These are phyloP conservation scores for Aricia artaxerxes DNA, from an alignment of 2,888 invertebrate genomes.

Conservation along the genomic window DNA sequence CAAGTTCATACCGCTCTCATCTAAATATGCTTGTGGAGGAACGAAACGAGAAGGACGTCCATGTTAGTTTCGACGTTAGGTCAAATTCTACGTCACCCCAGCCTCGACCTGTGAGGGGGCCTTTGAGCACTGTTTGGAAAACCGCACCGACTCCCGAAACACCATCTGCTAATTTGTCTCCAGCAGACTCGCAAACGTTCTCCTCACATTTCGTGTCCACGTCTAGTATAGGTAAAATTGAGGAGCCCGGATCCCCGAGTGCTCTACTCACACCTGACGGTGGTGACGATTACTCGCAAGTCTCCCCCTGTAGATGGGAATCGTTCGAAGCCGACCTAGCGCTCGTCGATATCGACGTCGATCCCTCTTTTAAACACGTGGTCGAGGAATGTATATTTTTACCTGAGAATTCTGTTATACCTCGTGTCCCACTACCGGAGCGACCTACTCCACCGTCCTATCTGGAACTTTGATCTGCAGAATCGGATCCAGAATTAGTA, in stretches of 20 bases:
- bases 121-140: constrained; percentile 70
- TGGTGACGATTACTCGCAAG: constrained; percentile 66
- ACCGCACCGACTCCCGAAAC: constrained; percentile 83
- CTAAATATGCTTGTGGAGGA: constrained; percentile 75
- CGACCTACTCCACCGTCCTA: constrained; percentile 81
- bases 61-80: constrained; percentile 72
- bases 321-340: constrained; percentile 82
- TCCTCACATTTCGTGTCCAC: constrained; percentile 82
- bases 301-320: constrained; percentile 82
- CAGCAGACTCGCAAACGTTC: constrained; percentile 81
- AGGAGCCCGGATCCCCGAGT: constrained; percentile 77
- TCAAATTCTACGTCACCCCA: constrained; percentile 61
- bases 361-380: constrained; percentile 82
- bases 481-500: constrained; percentile 72
- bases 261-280: constrained; percentile 81
- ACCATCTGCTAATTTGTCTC: constrained; percentile 83
- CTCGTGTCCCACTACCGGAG: constrained; percentile 74
- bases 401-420: constrained; percentile 80
- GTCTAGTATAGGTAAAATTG: constrained; percentile 71
- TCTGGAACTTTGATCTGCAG: constrained; percentile 75
- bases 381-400: constrained; percentile 82
- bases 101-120: constrained; percentile 67
- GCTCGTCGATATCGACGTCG: constrained; percentile 81
- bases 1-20: constrained; percentile 74
- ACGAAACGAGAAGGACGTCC: constrained; percentile 70